Base-by-base conservation (phyloP, 2,797 vertebrate genomes). In the Diglossa cyanea region DNA sequence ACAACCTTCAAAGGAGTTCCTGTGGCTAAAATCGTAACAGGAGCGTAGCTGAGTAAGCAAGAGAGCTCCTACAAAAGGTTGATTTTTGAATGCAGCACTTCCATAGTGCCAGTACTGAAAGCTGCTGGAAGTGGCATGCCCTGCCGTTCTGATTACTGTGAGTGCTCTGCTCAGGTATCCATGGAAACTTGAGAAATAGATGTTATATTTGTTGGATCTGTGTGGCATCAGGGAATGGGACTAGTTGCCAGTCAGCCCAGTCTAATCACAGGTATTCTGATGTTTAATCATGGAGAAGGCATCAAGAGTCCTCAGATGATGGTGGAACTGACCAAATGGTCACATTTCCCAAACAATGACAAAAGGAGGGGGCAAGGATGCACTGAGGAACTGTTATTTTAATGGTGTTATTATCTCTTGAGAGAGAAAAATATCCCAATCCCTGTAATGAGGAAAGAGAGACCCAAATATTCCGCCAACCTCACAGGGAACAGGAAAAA, bases 151-250 rank as follows among this genome's bases (percentile, higher is more conserved):
- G 88, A 95, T 96, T 93, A 58, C 72, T 95, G 88, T 8, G 0
- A 96, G 80, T 86, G 87, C 65, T 96, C 92, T 31, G 28, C 81
- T 57, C 79, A 96, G 94, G 97, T 97, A 96, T 93, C 97, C 96
- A 96, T 97, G 96, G 97, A 96, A 97, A 97, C 96, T 88, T 93
- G 76, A 88, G 94, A 89, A 86, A 93, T 72, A 92, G 83, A 96
- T 95, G 96, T 89, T 96, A 90, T 66, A 96, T 96, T 68, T 93
- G 88, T 65, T 92, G 74, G 77, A 86, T 86, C 67, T 92, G 62
- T 78, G 87, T 83, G 81, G 93, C 71, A 94, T 44, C 42, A 88
- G 74, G 35, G 66, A 79, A 85, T 7, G 30, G 77, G 82, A 63
- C 57, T 84, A 76, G 54, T 13, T 92, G 47, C 63, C 86, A 84